Evolutionary conservation across 2,888 invertebrate species (phyloP).

Genomic region (Carcina quercana): DNA sequence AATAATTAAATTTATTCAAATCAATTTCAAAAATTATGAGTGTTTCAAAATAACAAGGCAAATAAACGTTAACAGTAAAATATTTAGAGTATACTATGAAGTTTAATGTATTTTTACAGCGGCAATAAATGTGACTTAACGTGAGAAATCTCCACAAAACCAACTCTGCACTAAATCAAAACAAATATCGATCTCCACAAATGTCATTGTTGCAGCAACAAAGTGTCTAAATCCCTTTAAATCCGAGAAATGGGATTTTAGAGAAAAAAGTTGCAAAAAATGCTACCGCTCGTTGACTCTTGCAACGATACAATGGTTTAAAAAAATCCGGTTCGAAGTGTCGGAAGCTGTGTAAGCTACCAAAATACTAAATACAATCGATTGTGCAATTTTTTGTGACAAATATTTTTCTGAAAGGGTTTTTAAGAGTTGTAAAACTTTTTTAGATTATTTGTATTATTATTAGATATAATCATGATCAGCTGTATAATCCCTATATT

Average conservation of each 20-base stretch:
- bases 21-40: too few relatives aligned
- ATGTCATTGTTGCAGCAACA: constrained; percentile 71
- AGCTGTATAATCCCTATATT: too few relatives aligned
- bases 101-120: too few relatives aligned
- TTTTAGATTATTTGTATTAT: constrained; percentile 17
- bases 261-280: constrained; percentile 39
- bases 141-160: constrained; percentile 43
- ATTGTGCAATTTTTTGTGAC: constrained; percentile 38
- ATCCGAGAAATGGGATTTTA: constrained; percentile 70
- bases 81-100: too few relatives aligned
- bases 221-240: constrained; percentile 71
- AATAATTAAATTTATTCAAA: too few relatives aligned
- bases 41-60: too few relatives aligned
- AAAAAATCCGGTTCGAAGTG: constrained; percentile 42
- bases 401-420: constrained; percentile 27
- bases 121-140: too few relatives aligned
- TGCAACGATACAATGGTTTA: constrained; percentile 50
- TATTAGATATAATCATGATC: not conserved
- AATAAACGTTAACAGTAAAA: too few relatives aligned
- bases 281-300: constrained; percentile 65
- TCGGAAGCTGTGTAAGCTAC: constrained; percentile 56
- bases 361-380: constrained; percentile 58
- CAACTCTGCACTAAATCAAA: constrained; percentile 48
- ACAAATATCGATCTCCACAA: constrained; percentile 62
- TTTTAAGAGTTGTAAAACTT: constrained; percentile 32